Conservation (phyloP, 1,140 invertebrate genomes). For the honey bee (Apis mellifera) region DNA sequence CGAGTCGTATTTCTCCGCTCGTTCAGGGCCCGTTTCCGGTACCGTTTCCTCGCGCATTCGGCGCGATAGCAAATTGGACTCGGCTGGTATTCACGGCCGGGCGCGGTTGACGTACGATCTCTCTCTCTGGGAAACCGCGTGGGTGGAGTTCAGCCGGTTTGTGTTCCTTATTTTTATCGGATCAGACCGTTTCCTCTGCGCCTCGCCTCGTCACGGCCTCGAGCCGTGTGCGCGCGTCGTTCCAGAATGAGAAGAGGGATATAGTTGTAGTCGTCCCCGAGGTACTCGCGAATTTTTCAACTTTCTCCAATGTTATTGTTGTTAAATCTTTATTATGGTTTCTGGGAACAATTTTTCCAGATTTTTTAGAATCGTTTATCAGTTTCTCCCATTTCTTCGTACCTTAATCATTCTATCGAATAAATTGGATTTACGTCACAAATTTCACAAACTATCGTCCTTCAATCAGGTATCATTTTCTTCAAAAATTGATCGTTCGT, state of each 20-base stretch:
- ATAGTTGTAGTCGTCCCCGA: neutral
- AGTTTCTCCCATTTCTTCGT: too few species aligned
- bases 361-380: too few species aligned
- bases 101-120: conserved; percentile 61
- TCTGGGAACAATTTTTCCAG: too few species aligned
- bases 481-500: too few species aligned
- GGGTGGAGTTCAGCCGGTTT: conserved; percentile 57
- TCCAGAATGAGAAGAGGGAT: neutral
- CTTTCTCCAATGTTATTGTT: conserved; percentile 27
- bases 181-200: conserved; percentile 20
- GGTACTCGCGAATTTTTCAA: neutral
- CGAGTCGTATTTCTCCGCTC: conserved; percentile 3
- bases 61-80: conserved; percentile 59
- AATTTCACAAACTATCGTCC: too few species aligned
- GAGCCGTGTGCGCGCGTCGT: conserved; percentile 1
- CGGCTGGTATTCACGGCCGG: conserved; percentile 49
- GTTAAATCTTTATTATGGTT: neutral
- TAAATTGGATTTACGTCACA: too few species aligned
- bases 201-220: conserved; percentile 1
- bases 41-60: conserved; percentile 43
- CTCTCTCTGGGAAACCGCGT: conserved; percentile 57
- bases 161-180: conserved; percentile 62
- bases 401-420: too few species aligned
- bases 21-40: conserved; percentile 32
- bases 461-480: too few species aligned